Percentiles rank a stretch among this genome's conserved stretches.
Evolutionary conservation across 2,888 invertebrate species (phyloP).

Genomic region (Platycheirus rosarum): DNA sequence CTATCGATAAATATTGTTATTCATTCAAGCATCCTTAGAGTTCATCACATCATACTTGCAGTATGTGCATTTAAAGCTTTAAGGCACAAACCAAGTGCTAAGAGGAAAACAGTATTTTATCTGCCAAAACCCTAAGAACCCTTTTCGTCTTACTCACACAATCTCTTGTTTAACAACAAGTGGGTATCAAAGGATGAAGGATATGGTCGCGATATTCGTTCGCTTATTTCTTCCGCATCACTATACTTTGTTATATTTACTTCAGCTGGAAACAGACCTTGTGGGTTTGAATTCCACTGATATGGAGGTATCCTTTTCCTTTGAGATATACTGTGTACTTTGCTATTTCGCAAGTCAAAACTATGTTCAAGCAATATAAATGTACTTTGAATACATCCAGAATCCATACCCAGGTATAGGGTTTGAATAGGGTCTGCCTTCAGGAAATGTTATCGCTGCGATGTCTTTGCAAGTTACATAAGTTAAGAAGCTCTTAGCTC

Average conservation of each 20-base stretch:
- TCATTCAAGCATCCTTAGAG: too few species aligned
- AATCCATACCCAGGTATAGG: too few species aligned
- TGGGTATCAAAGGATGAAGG: conserved; percentile 6
- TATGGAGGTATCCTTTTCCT: neutral
- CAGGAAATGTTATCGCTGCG: too few species aligned
- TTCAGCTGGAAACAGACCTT: neutral
- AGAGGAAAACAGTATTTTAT: conserved; percentile 13
- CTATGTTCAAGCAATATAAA: neutral
- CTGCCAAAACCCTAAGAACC: neutral
- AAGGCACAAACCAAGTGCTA: neutral
- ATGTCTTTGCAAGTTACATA: too few species aligned
- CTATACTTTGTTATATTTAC: conserved; percentile 20
- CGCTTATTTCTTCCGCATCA: conserved; percentile 2
- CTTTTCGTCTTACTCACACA: too few species aligned
- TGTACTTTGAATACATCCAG: neutral
- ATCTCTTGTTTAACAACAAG: neutral
- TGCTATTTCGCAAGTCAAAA: conserved; percentile 3
- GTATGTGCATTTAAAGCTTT: too few species aligned
- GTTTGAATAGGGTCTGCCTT: too few species aligned
- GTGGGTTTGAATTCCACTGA: conserved; percentile 18
- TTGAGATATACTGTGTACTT: conserved; percentile 3
- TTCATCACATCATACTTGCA: too few species aligned
- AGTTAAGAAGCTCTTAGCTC: too few species aligned
- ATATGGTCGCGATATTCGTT: conserved; percentile 15
- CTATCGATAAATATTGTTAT: too few species aligned